Evolutionary conservation across 2,888 invertebrate species (phyloP).

Genomic region (Ectobius pallidus): DNA sequence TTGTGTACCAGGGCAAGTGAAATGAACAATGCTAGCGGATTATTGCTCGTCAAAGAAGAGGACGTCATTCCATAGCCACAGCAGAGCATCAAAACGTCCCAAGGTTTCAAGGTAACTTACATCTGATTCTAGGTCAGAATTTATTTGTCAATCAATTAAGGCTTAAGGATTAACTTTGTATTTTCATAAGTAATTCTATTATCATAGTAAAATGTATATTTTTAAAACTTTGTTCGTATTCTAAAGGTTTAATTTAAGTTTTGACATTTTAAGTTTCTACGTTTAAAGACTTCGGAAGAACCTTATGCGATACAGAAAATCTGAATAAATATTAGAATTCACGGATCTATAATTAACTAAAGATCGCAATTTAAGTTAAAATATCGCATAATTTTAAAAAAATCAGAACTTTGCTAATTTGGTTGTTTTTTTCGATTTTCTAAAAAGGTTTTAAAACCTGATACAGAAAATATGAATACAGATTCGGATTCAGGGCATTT

Average conservation of each 20-base stretch:
- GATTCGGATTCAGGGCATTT: not conserved
- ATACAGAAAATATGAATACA: not conserved
- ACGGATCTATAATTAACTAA: not conserved
- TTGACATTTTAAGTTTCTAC: too few relatives aligned
- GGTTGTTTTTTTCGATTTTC: not conserved
- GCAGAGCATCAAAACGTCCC: not conserved
- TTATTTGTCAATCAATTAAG: not conserved
- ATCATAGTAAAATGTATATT: not conserved
- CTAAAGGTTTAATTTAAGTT: too few relatives aligned
- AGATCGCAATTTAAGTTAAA: not conserved
- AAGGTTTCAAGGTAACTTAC: not conserved
- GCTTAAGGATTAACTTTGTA: too few relatives aligned
- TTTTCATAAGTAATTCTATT: not conserved
- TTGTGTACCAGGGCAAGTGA: not conserved
- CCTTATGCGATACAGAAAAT: slow-evolving; percentile 11
- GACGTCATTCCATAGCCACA: not conserved
- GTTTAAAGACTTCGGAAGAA: not conserved
- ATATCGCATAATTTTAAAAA: not conserved
- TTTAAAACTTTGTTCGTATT: not conserved
- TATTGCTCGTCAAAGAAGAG: not conserved
- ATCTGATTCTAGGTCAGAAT: not conserved
- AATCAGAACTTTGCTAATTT: not conserved
- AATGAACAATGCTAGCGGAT: too few relatives aligned
- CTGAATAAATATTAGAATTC: not conserved
- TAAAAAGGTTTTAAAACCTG: not conserved